A percentile compares a stretch with the other conserved stretches of the same genome.
Conservation (phyloP, 92 coral and sea anemone species). For the Porites rus region DNA sequence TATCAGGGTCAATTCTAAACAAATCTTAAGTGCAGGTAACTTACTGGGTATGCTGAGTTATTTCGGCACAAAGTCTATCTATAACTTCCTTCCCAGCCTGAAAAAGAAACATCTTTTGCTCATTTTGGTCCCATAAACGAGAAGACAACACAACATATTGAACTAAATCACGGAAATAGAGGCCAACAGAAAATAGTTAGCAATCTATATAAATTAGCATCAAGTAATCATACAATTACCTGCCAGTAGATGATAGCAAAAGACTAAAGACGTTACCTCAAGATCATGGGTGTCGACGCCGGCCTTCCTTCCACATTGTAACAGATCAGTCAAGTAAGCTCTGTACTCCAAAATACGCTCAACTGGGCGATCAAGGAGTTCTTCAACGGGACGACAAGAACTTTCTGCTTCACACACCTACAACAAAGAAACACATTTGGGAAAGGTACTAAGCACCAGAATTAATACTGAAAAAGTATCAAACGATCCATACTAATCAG, state of each 20-base stretch:
- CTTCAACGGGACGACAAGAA: conserved; percentile 70
- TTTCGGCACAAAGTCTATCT: conserved; percentile 86
- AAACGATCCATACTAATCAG: no score
- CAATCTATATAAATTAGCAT: no score
- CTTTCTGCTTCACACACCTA: conserved; percentile 34
- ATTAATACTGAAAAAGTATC: no score
- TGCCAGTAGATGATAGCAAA: neutral
- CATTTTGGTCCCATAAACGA: neutral
- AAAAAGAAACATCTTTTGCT: neutral
- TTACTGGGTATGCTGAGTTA: conserved; percentile 86
- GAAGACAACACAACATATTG: no score
- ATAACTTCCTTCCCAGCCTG: conserved; percentile 85
- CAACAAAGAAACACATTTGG: neutral
- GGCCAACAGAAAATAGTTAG: neutral
- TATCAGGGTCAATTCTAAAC: neutral
- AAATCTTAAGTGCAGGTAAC: conserved; percentile 14
- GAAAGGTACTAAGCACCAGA: no score
- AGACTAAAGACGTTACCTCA: conserved; percentile 58
- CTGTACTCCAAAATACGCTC: conserved; percentile 91
- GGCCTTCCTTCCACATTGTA: conserved; percentile 75
- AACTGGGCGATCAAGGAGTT: conserved; percentile 86
- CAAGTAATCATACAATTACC: neutral
- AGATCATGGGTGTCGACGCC: conserved; percentile 76
- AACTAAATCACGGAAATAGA: no score
- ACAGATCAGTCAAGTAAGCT: conserved; percentile 72